Evolutionary conservation across 2,888 invertebrate species (phyloP).

Genomic region (Carpatolechia fugitivella): DNA sequence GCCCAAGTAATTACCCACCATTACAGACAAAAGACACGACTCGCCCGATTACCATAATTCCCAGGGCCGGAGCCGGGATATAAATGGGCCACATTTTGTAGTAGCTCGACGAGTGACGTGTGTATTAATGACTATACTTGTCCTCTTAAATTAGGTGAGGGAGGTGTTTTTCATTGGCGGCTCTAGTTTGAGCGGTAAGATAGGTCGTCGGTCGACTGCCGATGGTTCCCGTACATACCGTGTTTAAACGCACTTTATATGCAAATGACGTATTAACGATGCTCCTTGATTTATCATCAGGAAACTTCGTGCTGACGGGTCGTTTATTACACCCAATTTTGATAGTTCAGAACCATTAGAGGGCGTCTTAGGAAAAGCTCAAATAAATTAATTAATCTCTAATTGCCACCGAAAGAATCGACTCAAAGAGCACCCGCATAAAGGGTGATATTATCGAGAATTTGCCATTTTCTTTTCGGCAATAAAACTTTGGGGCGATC

Average conservation of each 20-base stretch:
- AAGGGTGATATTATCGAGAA: constrained; percentile 62
- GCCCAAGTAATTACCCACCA: constrained; percentile 76
- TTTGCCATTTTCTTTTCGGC: constrained; percentile 58
- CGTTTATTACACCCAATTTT: constrained; percentile 3
- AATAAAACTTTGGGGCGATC: constrained; percentile 51
- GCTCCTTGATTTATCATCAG: constrained; percentile 14
- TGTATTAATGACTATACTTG: constrained; percentile 78
- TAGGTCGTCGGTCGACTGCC: constrained; percentile 23
- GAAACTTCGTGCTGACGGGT: constrained; percentile 6
- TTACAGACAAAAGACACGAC: constrained; percentile 78
- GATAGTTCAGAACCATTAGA: constrained; percentile 3
- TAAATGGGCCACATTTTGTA: constrained; percentile 78
- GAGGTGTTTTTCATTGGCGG: constrained; percentile 72
- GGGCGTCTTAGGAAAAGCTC: constrained; percentile 27
- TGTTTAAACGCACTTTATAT: constrained; percentile 30
- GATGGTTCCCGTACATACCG: constrained; percentile 29
- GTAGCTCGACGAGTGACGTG: constrained; percentile 75
- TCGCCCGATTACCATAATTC: constrained; percentile 78
- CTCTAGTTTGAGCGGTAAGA: too few relatives aligned
- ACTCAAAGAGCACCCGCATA: constrained; percentile 57
- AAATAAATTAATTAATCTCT: constrained; percentile 67
- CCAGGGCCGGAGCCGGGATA: constrained; percentile 71
- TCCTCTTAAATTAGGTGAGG: constrained; percentile 77
- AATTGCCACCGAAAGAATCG: constrained; percentile 62
- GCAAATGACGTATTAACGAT: constrained; percentile 25